Percentiles rank a stretch among this genome's conserved stretches.
These are phyloP conservation scores for Gallinago nigripennis DNA, from an alignment of 2,797 vertebrate species.

Conservation along the genomic window DNA sequence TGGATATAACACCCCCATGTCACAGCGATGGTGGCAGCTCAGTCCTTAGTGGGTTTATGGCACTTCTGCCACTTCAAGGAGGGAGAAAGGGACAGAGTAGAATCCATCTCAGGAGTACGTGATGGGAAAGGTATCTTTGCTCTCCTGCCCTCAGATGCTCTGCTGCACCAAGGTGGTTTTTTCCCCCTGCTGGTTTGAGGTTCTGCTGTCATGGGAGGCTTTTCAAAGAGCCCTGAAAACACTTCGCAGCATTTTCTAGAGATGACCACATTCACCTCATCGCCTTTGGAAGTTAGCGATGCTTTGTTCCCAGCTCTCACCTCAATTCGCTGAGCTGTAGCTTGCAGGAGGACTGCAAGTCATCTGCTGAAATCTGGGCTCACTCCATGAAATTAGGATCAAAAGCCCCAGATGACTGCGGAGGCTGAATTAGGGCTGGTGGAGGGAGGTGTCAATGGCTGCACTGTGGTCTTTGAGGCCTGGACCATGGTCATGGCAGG, in stretches of 20 bases:
- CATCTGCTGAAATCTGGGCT: neutral
- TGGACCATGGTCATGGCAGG: neutral
- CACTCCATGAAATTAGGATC: neutral
- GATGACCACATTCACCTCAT: neutral
- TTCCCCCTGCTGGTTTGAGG: neutral
- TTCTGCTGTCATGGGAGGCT: neutral
- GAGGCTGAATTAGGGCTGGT: neutral
- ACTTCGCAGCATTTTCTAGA: neutral
- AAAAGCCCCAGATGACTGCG: neutral
- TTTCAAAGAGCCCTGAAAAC: neutral
- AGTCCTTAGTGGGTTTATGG: neutral
- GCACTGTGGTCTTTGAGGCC: neutral
- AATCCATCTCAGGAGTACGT: neutral
- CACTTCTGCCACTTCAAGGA: neutral
- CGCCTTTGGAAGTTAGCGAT: neutral
- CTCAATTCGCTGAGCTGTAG: neutral
- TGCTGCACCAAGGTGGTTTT: neutral
- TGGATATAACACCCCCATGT: neutral
- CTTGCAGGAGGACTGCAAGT: neutral
- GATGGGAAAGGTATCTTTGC: neutral
- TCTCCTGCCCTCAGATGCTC: neutral
- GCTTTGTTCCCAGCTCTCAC: neutral
- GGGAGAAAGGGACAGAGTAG: neutral
- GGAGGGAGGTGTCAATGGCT: neutral
- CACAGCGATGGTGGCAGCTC: neutral